Percentiles rank a stretch among this genome's conserved stretches.
Conservation (phyloP, 2,797 vertebrate genomes). For the Karalla daura region DNA sequence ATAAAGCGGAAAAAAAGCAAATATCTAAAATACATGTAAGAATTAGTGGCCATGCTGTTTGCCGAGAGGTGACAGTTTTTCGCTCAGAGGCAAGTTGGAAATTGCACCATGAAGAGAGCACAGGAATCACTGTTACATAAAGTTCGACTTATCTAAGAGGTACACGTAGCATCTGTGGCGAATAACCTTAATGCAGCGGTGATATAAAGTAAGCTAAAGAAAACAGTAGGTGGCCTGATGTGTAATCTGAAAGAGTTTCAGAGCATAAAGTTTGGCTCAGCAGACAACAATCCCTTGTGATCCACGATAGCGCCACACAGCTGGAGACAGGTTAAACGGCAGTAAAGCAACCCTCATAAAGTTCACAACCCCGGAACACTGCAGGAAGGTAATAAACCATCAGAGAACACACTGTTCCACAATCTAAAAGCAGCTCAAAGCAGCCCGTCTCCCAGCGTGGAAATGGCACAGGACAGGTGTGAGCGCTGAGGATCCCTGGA, state of each 20-base stretch:
- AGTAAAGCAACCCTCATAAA: conserved; percentile 68
- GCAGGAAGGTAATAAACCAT: conserved; percentile 69
- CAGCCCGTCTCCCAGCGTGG: conserved; percentile 12
- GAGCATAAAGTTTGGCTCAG: conserved; percentile 38
- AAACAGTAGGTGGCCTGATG: conserved; percentile 41
- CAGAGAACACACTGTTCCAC: conserved; percentile 68
- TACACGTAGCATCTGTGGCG: conserved; percentile 46
- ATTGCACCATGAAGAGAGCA: neutral
- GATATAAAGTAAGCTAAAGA: conserved; percentile 45
- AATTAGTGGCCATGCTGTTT: neutral
- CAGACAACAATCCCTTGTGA: conserved; percentile 43
- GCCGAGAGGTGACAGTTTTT: neutral
- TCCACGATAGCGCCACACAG: conserved; percentile 46
- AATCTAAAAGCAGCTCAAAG: conserved; percentile 28
- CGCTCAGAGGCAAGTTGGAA: neutral
- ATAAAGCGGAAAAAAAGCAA: neutral
- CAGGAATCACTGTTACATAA: neutral
- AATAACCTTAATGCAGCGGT: conserved; percentile 45
- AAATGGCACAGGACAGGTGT: conserved; percentile 52
- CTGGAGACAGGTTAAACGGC: conserved; percentile 59
- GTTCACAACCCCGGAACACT: conserved; percentile 71
- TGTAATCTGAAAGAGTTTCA: conserved; percentile 31
- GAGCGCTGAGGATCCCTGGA: conserved; percentile 20
- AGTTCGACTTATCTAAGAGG: neutral
- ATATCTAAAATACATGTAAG: neutral